Evolutionary conservation across 2,888 invertebrate species (phyloP).

Genomic region (Physocephala rufipes): DNA sequence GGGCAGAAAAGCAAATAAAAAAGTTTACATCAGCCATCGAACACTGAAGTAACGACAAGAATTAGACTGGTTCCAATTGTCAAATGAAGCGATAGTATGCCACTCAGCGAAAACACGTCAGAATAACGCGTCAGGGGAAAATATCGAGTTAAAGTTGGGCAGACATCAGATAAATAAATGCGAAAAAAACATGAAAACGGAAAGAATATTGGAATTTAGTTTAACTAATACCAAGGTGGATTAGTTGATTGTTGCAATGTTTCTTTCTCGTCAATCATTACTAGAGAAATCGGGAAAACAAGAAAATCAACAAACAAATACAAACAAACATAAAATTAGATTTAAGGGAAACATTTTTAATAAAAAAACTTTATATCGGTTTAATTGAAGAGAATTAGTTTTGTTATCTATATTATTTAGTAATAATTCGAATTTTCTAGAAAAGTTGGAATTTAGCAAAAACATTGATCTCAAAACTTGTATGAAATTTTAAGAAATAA

Average conservation of each 20-base stretch:
- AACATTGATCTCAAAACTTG: no score
- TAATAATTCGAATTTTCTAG: no score
- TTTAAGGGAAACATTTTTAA: no score
- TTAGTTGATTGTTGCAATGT: neutral
- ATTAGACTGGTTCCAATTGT: no score
- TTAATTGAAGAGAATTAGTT: no score
- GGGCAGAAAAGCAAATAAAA: neutral
- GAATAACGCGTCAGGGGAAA: neutral
- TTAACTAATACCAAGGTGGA: conserved; percentile 10
- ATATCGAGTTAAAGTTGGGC: neutral
- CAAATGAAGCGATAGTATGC: neutral
- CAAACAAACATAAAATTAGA: neutral
- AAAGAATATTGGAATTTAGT: conserved; percentile 6
- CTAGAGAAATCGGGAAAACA: neutral
- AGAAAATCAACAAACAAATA: neutral
- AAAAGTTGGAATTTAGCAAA: no score
- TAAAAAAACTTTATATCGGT: no score
- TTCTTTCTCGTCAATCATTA: neutral
- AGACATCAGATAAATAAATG: neutral
- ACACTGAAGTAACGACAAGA: neutral
- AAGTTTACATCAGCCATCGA: no score
- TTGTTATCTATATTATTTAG: no score
- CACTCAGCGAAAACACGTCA: neutral
- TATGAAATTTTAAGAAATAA: no score
- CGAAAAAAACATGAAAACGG: neutral